phyloP scores from a whole-genome alignment of 1,140 invertebrate genomes.

The Caenorhabditis remanei region DNA sequence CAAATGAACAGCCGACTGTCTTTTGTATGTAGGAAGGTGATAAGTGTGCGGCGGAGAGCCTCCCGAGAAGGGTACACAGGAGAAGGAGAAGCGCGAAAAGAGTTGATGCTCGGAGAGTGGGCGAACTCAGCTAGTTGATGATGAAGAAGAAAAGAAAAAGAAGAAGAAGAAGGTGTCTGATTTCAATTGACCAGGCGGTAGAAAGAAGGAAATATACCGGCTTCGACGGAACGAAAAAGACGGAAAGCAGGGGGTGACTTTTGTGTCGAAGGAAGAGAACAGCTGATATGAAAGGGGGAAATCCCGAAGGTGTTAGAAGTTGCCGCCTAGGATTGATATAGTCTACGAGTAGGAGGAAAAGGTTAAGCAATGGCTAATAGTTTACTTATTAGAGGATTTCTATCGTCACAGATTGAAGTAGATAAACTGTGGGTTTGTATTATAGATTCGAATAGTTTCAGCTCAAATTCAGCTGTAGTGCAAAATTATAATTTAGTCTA shows the following conservation, averaged over 20 bases:
- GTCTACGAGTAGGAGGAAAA: too few species aligned
- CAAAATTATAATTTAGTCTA: too few species aligned
- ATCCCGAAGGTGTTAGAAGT: background rate
- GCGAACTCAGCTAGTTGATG: too few species aligned
- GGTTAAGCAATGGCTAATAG: too few species aligned
- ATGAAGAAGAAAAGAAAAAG: background rate
- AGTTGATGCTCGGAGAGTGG: background rate
- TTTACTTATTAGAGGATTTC: too few species aligned
- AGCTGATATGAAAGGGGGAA: background rate
- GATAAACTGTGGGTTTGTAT: too few species aligned
- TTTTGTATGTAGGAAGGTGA: background rate
- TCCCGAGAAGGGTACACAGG: background rate
- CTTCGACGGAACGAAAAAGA: background rate
- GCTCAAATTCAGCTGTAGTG: too few species aligned
- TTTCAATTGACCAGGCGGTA: constrained; percentile 42
- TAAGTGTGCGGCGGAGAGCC: background rate
- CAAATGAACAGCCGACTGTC: constrained; percentile 5
- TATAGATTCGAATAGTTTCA: too few species aligned
- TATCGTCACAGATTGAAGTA: too few species aligned
- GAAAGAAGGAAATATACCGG: background rate
- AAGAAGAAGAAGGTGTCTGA: constrained; percentile 2
- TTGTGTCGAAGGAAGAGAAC: background rate
- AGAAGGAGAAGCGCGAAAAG: constrained; percentile 16
- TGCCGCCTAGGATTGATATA: background rate
- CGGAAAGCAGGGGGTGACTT: background rate